Conservation (phyloP, 2,888 invertebrate species). For the Lysandra coridon region DNA sequence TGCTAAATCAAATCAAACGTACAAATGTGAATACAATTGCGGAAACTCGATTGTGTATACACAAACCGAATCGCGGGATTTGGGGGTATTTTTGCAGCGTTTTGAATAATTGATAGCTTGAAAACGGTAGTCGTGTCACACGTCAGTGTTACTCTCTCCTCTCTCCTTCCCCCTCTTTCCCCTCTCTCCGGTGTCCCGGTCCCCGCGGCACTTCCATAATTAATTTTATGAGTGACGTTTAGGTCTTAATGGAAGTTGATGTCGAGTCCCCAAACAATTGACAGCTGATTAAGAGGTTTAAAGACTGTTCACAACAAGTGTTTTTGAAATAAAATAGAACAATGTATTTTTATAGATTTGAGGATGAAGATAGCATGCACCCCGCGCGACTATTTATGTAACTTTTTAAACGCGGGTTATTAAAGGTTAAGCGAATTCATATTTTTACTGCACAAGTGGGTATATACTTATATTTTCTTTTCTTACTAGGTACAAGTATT, state of each 20-base stretch:
- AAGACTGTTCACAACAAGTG: neutral
- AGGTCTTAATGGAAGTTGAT: constrained; percentile 17
- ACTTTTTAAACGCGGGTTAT: no score
- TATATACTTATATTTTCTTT: no score
- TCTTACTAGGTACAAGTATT: no score
- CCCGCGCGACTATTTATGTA: no score
- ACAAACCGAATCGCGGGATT: neutral
- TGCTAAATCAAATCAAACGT: neutral
- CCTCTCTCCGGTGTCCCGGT: neutral
- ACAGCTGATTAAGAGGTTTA: neutral
- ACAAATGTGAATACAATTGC: neutral
- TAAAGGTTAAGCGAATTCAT: no score
- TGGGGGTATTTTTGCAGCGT: neutral
- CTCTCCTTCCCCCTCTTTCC: neutral
- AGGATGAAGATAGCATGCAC: neutral
- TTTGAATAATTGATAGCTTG: constrained; percentile 10
- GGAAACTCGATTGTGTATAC: neutral
- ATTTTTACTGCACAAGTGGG: no score
- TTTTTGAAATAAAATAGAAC: neutral
- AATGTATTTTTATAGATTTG: no score
- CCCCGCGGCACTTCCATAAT: neutral
- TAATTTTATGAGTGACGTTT: constrained; percentile 18
- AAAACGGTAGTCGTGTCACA: constrained; percentile 21
- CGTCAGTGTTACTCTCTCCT: neutral
- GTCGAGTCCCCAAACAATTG: constrained; percentile 17